Evolutionary conservation across 1,140 invertebrate genomes (phyloP), one percentile per base, ranked within the genome.

Genomic region (Sminthurinus signatus): DNA sequence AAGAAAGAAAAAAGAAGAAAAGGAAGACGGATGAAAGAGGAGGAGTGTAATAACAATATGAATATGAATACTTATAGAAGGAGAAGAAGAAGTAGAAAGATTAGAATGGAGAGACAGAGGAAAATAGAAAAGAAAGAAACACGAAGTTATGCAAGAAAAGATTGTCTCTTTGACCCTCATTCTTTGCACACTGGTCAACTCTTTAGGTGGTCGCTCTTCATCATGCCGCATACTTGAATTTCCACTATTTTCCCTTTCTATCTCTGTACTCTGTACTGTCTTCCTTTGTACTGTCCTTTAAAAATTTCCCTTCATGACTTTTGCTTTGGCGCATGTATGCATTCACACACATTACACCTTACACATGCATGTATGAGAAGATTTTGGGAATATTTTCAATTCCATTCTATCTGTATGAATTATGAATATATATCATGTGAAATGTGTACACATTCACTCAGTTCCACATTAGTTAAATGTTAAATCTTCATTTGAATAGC

Each of bases 131-230:
- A 48, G 54, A 63, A 48, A 29, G 48, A 39, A 52, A 63, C 61
- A 50, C 50, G 50, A 62, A 62, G 60, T 51, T 62, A 63, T 63
- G 61, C 52, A 63, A 55, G 31, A 32, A 32, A 50, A 44, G 31
- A 29, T 32, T 60, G 43, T 23, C 29, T 21, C 25, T 25, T 2
- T 56, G 61, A 63, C 61, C 61, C 61, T 63, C 46, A 57, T 63
- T 63, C 52, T 56, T 21, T 54, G 61, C 61, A 62, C 60, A 62
- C 60, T 62, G 60, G 51, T 54, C 32, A 57, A 48, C 61, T 56
- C 61, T 63, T 63, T 63, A 63, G 61, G 61, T 63, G 61, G 61
- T 63, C 61, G 56, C 61, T 56, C 56, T 63, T 63, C 61, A 63
- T 63, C 52, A 42, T 29, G 17, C 42, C 61, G 52, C 52, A 43